Conservation (phyloP, 2,797 vertebrate species). For the Gephyroberyx darwinii region DNA sequence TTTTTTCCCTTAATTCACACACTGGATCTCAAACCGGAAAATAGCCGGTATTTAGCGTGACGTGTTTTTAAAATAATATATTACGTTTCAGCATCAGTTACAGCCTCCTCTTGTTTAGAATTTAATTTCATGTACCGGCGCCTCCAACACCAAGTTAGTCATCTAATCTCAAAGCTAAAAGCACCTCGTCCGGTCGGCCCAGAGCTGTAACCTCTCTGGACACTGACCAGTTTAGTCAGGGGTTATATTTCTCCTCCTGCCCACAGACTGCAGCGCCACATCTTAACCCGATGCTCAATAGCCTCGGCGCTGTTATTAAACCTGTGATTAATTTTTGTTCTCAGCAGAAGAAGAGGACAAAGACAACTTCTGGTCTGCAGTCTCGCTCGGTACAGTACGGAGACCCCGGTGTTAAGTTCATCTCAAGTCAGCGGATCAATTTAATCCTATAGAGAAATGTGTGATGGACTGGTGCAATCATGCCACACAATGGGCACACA, state of each 20-base stretch:
- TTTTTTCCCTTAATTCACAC: too few relatives aligned
- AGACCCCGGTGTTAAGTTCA: conserved; percentile 43
- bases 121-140: background rate
- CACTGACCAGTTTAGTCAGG: too few relatives aligned
- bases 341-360: conserved; percentile 23
- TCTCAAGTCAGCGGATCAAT: conserved; percentile 61
- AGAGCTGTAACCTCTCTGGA: too few relatives aligned
- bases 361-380: conserved; percentile 9
- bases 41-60: background rate
- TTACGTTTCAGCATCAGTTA: background rate
- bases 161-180: background rate
- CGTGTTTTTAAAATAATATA: background rate
- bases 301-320: conserved; percentile 35
- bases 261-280: too few relatives aligned
- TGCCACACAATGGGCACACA: conserved; percentile 56
- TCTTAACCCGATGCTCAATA: conserved; percentile 28
- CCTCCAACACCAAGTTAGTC: background rate
- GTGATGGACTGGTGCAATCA: conserved; percentile 66
- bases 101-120: background rate
- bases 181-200: background rate
- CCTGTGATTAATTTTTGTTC: conserved; percentile 41
- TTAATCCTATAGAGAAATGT: conserved; percentile 59
- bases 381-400: conserved; percentile 50
- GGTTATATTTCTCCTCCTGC: background rate
- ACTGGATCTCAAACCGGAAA: background rate